A percentile compares a stretch with the other conserved stretches of the same genome.
Conservation (phyloP, 1,140 invertebrate genomes). For the Trissolcus basalis region DNA sequence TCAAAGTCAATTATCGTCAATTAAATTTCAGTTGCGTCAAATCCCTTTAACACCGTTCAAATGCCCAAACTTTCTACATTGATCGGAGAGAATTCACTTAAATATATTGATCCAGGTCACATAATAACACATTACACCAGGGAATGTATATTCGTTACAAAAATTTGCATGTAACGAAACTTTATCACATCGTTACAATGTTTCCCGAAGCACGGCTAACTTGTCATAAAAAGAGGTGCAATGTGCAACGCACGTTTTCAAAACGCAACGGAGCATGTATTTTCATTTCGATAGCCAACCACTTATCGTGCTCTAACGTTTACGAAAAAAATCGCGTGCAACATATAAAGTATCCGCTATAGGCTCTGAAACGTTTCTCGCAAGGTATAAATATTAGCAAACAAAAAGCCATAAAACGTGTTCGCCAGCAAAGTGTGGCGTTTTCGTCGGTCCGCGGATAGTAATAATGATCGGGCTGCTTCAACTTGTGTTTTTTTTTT, state of each 20-base stretch:
- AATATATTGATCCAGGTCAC: no score
- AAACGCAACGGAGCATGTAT: constrained; percentile 20
- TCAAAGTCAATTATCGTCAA: no score
- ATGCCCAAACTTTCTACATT: no score
- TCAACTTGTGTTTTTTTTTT: constrained; percentile 30
- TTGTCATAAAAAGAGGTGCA: constrained; percentile 4
- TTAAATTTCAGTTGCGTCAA: no score
- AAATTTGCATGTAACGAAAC: no score
- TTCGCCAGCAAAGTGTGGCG: constrained; percentile 34
- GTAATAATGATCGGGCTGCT: constrained; percentile 50
- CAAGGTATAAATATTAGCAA: constrained; percentile 46
- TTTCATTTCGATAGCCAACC: constrained; percentile 15
- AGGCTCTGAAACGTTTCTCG: constrained; percentile 10
- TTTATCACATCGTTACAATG: no score
- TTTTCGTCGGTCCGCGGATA: constrained; percentile 44
- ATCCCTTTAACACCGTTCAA: no score
- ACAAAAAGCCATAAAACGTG: constrained; percentile 53
- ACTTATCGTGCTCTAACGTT: constrained; percentile 20
- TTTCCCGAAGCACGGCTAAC: neutral
- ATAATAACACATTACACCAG: no score
- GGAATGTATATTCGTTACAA: no score
- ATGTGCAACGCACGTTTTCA: neutral
- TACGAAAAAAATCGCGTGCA: constrained; percentile 10
- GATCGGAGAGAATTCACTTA: no score
- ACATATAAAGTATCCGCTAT: constrained; percentile 31